These are phyloP conservation scores for Phyllotreta striolata DNA, from an alignment of 2,888 invertebrate species.

Conservation along the genomic window DNA sequence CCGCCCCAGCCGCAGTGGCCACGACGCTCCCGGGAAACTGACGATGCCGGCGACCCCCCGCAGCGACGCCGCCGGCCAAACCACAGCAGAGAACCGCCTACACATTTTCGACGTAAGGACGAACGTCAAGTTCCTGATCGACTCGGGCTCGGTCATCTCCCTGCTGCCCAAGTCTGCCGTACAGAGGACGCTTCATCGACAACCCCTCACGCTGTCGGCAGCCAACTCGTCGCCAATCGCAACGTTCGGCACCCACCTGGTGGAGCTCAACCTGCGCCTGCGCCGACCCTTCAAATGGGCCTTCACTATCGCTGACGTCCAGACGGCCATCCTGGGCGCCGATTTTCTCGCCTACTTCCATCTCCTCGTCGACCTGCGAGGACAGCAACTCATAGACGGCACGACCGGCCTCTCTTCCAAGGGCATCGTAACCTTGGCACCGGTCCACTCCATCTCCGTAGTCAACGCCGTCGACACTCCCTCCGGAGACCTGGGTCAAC, in stretches of 20 bases:
- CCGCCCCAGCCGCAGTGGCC: background rate
- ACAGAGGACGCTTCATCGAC: background rate
- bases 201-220: slow-evolving; percentile 11
- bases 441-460: slow-evolving; percentile 1
- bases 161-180: slow-evolving; percentile 3
- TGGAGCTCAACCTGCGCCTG: slow-evolving; percentile 33
- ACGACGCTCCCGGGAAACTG: slow-evolving; percentile 11
- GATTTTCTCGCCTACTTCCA: slow-evolving; percentile 38
- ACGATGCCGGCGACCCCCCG: background rate
- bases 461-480: background rate
- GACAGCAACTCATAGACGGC: slow-evolving; percentile 28
- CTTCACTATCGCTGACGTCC: slow-evolving; percentile 41
- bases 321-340: slow-evolving; percentile 39
- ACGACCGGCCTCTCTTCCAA: slow-evolving; percentile 3
- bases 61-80: slow-evolving; percentile 10
- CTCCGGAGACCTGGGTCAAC: background rate
- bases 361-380: slow-evolving; percentile 34
- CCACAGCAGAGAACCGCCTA: slow-evolving; percentile 15
- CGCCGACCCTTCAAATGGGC: slow-evolving; percentile 36
- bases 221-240: slow-evolving; percentile 24
- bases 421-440: background rate
- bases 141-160: slow-evolving; percentile 11
- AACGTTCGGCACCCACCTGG: slow-evolving; percentile 14
- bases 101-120: slow-evolving; percentile 7
- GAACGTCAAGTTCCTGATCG: slow-evolving; percentile 7